phyloP scores from a whole-genome alignment of 2,888 invertebrate genomes.

The Trachelus troglodyta region DNA sequence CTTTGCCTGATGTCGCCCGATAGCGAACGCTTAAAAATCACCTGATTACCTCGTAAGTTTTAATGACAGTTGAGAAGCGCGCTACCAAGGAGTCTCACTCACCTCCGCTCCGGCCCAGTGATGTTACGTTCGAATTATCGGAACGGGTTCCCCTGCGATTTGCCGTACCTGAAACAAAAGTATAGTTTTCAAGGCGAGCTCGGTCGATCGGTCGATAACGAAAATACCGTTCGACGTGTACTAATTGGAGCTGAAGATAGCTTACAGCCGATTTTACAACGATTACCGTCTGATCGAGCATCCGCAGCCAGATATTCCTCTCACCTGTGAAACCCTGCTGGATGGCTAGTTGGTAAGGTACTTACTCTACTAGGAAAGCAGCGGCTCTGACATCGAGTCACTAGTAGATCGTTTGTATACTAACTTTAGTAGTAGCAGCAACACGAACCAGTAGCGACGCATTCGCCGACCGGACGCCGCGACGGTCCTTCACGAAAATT shows the following conservation, averaged over 20 bases:
- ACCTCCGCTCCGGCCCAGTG: constrained; percentile 19
- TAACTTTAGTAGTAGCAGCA: background rate
- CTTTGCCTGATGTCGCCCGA: constrained; percentile 6
- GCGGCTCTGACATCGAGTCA: background rate
- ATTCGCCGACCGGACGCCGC: background rate
- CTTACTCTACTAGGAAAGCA: background rate
- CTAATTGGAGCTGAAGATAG: background rate
- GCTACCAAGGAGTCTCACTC: constrained; percentile 20
- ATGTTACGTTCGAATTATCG: background rate
- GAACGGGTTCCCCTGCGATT: constrained; percentile 33
- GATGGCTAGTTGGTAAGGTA: background rate
- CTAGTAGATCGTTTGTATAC: background rate
- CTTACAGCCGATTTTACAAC: background rate
- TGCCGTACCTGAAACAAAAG: constrained; percentile 34
- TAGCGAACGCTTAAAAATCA: constrained; percentile 21
- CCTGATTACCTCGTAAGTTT: constrained; percentile 28
- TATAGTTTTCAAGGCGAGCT: background rate
- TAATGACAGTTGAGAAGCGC: constrained; percentile 21
- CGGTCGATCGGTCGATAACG: background rate
- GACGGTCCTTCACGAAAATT: background rate
- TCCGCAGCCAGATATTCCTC: background rate
- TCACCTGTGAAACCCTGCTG: background rate
- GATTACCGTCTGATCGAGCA: background rate
- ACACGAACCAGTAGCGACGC: background rate
- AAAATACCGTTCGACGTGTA: background rate